Percentiles rank a stretch among this genome's conserved stretches.
Conservation (phyloP, 2,797 vertebrate species). For the Echiichthys vipera region DNA sequence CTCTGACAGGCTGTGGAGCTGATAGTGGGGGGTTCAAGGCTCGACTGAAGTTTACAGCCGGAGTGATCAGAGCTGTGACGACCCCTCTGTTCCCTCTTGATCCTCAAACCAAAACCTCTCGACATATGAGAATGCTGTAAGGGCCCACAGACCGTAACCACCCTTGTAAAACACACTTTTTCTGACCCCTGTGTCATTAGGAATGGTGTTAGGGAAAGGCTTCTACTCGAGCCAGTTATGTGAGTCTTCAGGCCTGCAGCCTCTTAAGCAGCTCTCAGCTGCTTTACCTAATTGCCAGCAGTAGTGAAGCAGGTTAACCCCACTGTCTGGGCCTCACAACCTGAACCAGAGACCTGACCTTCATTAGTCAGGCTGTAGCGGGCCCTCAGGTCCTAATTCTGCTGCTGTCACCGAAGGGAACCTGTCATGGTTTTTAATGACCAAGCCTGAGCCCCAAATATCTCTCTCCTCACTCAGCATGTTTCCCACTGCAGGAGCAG, state of each 20-base stretch:
- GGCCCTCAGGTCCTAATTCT: conserved; percentile 17
- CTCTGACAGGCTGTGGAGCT: conserved; percentile 34
- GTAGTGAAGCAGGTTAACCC: conserved; percentile 52
- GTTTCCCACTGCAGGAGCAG: conserved; percentile 1
- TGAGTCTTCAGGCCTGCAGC: conserved; percentile 22
- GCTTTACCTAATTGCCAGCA: conserved; percentile 58
- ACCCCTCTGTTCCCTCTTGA: conserved; percentile 58
- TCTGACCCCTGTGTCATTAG: conserved; percentile 59
- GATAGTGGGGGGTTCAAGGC: conserved; percentile 20
- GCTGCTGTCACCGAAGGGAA: conserved; percentile 2
- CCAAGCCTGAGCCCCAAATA: conserved; percentile 22
- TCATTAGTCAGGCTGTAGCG: conserved; percentile 68
- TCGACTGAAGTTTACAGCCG: conserved; percentile 39
- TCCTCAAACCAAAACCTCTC: conserved; percentile 53
- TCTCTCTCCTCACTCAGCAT: conserved; percentile 2
- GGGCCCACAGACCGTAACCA: conserved; percentile 60
- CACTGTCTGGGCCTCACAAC: conserved; percentile 42
- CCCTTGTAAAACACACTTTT: conserved; percentile 61
- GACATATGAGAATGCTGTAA: conserved; percentile 53
- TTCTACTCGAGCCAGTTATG: conserved; percentile 38
- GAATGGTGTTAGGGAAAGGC: conserved; percentile 29
- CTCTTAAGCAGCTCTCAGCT: conserved; percentile 47
- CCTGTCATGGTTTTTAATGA: conserved; percentile 65
- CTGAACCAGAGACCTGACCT: conserved; percentile 68
- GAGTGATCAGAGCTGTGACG: conserved; percentile 30